Conservation (phyloP, 2,888 invertebrate species). For the Drosophila barbarae region DNA sequence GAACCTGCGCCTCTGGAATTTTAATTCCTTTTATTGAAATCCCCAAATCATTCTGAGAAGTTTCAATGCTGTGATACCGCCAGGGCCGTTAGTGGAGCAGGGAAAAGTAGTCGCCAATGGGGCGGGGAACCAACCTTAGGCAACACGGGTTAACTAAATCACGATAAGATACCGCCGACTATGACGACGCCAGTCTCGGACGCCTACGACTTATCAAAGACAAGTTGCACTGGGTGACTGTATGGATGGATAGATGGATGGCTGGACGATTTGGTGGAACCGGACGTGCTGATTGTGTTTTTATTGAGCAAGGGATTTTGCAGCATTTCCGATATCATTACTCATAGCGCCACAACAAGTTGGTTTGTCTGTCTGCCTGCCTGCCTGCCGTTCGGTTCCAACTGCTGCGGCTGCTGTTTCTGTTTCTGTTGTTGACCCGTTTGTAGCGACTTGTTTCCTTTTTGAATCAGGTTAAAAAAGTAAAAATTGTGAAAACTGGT, state of each 20-base stretch:
- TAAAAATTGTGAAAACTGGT: constrained; percentile 66
- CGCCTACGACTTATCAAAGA: constrained; percentile 39
- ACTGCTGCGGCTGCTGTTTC: constrained; percentile 18
- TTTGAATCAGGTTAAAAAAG: constrained; percentile 65
- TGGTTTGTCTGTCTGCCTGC: not conserved
- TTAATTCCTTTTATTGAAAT: constrained; percentile 26
- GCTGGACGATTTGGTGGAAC: constrained; percentile 15
- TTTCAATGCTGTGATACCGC: constrained; percentile 30
- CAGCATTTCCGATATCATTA: constrained; percentile 63
- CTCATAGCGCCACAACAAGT: constrained; percentile 37
- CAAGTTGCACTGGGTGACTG: constrained; percentile 14
- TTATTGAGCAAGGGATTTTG: constrained; percentile 53
- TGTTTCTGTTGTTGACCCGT: constrained; percentile 46
- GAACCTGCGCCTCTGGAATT: constrained; percentile 16
- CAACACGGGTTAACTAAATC: constrained; percentile 60
- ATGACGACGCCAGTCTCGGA: constrained; percentile 44
- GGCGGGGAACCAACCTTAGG: constrained; percentile 26
- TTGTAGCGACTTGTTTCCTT: constrained; percentile 57
- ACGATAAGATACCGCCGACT: constrained; percentile 61
- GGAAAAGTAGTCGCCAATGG: constrained; percentile 1
- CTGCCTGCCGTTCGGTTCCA: constrained; percentile 1
- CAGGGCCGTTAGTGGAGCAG: no score
- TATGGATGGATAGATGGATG: not conserved
- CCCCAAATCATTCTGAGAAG: constrained; percentile 15
- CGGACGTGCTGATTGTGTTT: constrained; percentile 53